Conservation (phyloP, 2,888 invertebrate genomes). For the Baronia brevicornis region DNA sequence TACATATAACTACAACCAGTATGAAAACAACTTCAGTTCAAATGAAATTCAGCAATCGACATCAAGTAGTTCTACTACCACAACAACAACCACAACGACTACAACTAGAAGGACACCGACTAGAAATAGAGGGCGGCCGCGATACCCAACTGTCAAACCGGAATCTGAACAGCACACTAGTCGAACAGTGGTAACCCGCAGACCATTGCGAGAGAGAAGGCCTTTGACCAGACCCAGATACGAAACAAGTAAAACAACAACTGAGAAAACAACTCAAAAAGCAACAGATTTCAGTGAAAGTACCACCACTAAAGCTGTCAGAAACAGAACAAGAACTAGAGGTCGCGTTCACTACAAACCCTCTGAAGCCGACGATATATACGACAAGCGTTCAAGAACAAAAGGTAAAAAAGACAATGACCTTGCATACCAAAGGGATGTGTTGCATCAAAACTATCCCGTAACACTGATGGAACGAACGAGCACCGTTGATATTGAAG, state of each 20-base stretch:
- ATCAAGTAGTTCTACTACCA: conserved; percentile 30
- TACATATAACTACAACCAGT: conserved; percentile 38
- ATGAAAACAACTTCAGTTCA: conserved; percentile 33
- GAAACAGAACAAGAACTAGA: conserved; percentile 56
- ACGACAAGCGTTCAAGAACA: conserved; percentile 39
- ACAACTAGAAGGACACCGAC: conserved; percentile 50
- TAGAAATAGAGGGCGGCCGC: conserved; percentile 53
- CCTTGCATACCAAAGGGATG: conserved; percentile 78
- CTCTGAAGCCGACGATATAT: conserved; percentile 50
- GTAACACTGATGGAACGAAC: conserved; percentile 69
- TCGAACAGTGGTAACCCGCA: conserved; percentile 57
- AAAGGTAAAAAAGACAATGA: conserved; percentile 47
- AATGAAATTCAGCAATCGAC: conserved; percentile 31
- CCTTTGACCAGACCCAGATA: conserved; percentile 53
- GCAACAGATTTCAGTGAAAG: conserved; percentile 43
- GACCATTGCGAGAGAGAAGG: conserved; percentile 69
- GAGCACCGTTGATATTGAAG: conserved; percentile 65
- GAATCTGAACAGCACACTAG: conserved; percentile 58
- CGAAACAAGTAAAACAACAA: conserved; percentile 58
- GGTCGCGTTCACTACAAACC: conserved; percentile 71
- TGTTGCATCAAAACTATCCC: conserved; percentile 79
- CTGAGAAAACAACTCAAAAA: conserved; percentile 47
- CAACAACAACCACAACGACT: conserved; percentile 49
- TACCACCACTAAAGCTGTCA: conserved; percentile 44
- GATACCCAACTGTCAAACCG: conserved; percentile 55